phyloP scores from a whole-genome alignment of 1,140 invertebrate species.

The Drosophila leontia region DNA sequence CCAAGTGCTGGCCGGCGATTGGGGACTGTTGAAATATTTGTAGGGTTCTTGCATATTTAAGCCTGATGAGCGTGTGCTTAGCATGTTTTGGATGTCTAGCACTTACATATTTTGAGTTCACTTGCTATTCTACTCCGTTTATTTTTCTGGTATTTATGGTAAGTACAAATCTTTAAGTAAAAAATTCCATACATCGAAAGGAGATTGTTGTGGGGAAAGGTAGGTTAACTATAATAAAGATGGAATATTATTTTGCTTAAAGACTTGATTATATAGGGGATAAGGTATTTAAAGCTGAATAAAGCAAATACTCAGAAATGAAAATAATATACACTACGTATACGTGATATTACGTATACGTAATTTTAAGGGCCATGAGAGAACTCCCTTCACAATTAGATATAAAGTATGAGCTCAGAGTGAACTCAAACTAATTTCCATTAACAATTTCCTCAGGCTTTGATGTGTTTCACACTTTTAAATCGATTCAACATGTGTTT shows the following conservation, averaged over 20 bases:
- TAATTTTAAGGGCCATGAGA: not conserved
- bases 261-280: not conserved
- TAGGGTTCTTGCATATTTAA: conserved; percentile 28
- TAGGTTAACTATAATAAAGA: not conserved
- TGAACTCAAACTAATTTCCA: conserved; percentile 16
- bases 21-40: conserved; percentile 32
- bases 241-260: not conserved
- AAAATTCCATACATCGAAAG: not conserved
- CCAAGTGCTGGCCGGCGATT: conserved; percentile 23
- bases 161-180: not conserved
- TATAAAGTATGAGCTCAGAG: not conserved
- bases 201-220: not conserved
- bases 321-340: no score
- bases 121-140: conserved; percentile 9
- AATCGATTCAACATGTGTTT: conserved; percentile 49
- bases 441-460: conserved; percentile 17
- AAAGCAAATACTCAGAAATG: no score
- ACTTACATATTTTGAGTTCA: conserved; percentile 13
- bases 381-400: not conserved
- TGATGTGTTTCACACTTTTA: conserved; percentile 33
- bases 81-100: conserved; percentile 16
- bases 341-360: not conserved
- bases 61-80: conserved; percentile 35
- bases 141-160: conserved; percentile 18
- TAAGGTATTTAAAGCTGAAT: no score